Evolutionary conservation across 2,797 vertebrate species (phyloP).

Genomic region (Allobates femoralis): DNA sequence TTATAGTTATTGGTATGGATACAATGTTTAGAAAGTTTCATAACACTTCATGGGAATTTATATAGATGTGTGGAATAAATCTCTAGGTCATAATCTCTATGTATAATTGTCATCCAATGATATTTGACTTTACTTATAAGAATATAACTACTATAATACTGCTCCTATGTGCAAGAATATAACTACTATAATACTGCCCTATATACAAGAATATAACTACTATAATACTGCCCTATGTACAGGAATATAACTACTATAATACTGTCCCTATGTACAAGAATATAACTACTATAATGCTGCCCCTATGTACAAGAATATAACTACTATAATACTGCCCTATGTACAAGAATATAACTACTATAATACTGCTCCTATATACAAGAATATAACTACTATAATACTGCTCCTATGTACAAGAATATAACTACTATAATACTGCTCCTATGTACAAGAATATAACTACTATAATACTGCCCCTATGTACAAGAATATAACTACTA

Average conservation of each 20-base stretch:
- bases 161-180: no score
- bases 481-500: no score
- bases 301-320: not conserved
- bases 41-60: not conserved
- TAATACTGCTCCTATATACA: not conserved
- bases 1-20: not conserved
- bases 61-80: not conserved
- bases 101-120: no score
- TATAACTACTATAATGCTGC: no score
- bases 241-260: no score
- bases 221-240: no score
- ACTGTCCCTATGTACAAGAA: no score
- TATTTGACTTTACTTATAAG: not conserved
- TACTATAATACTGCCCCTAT: no score
- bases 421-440: not conserved
- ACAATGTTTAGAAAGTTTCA: not conserved
- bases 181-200: no score
- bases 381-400: constrained; percentile 6
- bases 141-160: constrained; percentile 1
- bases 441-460: not conserved
- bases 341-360: constrained; percentile 4
- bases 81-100: no score
- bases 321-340: not conserved
- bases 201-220: no score
- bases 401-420: not conserved